phyloP scores from a whole-genome alignment of 2,888 invertebrate species.

The Eupithecia insigniata region DNA sequence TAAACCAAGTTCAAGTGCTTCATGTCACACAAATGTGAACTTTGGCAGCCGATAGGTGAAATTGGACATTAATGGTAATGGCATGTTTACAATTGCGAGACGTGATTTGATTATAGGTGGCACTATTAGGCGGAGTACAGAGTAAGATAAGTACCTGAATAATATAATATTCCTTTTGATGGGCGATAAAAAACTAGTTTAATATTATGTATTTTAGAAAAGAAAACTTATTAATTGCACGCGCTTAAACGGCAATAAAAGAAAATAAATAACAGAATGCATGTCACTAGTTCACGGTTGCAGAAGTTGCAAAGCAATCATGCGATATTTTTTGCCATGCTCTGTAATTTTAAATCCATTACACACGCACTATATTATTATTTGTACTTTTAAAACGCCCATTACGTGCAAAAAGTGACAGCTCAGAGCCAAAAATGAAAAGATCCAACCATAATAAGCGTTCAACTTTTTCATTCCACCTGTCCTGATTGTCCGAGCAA shows the following conservation, averaged over 20 bases:
- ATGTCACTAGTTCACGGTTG: slow-evolving; percentile 28
- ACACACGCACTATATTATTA: slow-evolving; percentile 36
- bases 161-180: background rate
- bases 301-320: slow-evolving; percentile 18
- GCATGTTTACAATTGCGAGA: background rate
- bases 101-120: background rate
- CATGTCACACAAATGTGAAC: no score
- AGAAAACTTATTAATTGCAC: background rate
- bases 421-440: slow-evolving; percentile 40
- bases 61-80: no score
- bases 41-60: no score
- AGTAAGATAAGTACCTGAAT: background rate
- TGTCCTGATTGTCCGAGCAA: slow-evolving; percentile 31
- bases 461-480: slow-evolving; percentile 42
- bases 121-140: background rate
- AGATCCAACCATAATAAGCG: slow-evolving; percentile 38
- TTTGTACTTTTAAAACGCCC: slow-evolving; percentile 39
- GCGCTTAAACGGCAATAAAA: background rate
- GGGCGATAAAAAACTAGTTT: background rate
- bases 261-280: slow-evolving; percentile 18
- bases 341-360: slow-evolving; percentile 36
- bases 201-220: background rate
- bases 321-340: slow-evolving; percentile 10
- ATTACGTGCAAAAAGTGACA: slow-evolving; percentile 41
- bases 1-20: no score